phyloP scores from a whole-genome alignment of 2,888 invertebrate genomes.

The Hypomecis atomaria region DNA sequence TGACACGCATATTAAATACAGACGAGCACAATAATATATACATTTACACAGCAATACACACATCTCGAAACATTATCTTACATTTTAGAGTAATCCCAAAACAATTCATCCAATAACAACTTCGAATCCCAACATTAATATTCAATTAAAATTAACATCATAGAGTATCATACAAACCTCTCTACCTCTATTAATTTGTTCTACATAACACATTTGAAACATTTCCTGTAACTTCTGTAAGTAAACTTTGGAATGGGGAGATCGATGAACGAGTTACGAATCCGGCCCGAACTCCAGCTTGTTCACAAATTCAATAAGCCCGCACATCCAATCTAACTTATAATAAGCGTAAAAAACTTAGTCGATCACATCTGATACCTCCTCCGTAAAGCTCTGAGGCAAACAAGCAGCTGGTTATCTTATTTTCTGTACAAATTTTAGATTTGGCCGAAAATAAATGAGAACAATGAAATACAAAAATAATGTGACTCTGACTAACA shows the following conservation, averaged over 20 bases:
- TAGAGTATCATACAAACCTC: not conserved
- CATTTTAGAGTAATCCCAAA: too few relatives aligned
- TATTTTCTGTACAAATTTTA: too few relatives aligned
- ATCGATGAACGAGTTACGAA: conserved; percentile 35
- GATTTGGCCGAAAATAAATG: too few relatives aligned
- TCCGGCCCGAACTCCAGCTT: conserved; percentile 28
- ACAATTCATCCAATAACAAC: too few relatives aligned
- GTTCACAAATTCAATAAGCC: conserved; percentile 45
- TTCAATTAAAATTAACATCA: conserved; percentile 5
- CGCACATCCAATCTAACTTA: conserved; percentile 50
- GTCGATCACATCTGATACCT: conserved; percentile 35
- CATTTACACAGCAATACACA: too few relatives aligned
- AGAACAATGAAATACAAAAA: too few relatives aligned
- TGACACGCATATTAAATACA: too few relatives aligned
- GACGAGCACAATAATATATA: too few relatives aligned
- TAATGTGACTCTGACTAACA: too few relatives aligned
- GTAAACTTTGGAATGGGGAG: conserved; percentile 12
- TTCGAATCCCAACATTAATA: not conserved
- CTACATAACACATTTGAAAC: conserved; percentile 3
- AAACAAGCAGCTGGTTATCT: too few relatives aligned
- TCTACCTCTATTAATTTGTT: conserved; percentile 5
- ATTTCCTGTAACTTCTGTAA: conserved; percentile 7
- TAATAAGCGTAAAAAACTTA: conserved; percentile 51
- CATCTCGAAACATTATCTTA: too few relatives aligned
- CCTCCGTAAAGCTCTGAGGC: not conserved